Conservation (phyloP, 2,888 invertebrate species). For the Lissonota sp. region DNA sequence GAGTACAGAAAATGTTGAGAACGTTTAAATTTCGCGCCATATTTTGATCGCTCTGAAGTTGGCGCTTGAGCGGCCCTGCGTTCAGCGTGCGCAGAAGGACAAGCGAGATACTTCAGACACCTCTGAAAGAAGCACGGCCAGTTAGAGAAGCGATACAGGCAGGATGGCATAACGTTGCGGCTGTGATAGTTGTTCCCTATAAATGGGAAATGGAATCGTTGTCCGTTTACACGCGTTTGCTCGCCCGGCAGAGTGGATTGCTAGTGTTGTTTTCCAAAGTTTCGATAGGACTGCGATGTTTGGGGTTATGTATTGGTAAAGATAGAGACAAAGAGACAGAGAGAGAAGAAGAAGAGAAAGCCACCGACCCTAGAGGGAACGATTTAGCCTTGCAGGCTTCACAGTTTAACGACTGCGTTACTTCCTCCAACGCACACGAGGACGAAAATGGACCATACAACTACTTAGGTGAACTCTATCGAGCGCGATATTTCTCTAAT, state of each 20-base stretch:
- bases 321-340: no score
- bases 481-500: conserved; percentile 83
- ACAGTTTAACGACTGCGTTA: conserved; percentile 62
- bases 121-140: conserved; percentile 53
- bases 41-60: no score
- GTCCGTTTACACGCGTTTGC: conserved; percentile 35
- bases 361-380: conserved; percentile 54
- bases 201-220: conserved; percentile 31
- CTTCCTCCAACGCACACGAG: conserved; percentile 25
- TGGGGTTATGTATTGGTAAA: not conserved
- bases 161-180: conserved; percentile 37
- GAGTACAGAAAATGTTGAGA: no score
- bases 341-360: not conserved
- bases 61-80: no score
- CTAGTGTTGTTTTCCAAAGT: conserved; percentile 74
- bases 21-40: no score
- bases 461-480: conserved; percentile 77
- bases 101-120: conserved; percentile 39
- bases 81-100: not conserved
- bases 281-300: conserved; percentile 73
- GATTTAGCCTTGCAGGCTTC: conserved; percentile 54
- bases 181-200: conserved; percentile 36
- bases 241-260: conserved; percentile 24
- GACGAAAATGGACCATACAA: conserved; percentile 28
- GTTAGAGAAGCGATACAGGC: conserved; percentile 63